Percentiles rank a stretch among this genome's conserved stretches.
These are phyloP conservation scores for Nomia melanderi DNA, from an alignment of 1,140 invertebrate species.

Conservation along the genomic window DNA sequence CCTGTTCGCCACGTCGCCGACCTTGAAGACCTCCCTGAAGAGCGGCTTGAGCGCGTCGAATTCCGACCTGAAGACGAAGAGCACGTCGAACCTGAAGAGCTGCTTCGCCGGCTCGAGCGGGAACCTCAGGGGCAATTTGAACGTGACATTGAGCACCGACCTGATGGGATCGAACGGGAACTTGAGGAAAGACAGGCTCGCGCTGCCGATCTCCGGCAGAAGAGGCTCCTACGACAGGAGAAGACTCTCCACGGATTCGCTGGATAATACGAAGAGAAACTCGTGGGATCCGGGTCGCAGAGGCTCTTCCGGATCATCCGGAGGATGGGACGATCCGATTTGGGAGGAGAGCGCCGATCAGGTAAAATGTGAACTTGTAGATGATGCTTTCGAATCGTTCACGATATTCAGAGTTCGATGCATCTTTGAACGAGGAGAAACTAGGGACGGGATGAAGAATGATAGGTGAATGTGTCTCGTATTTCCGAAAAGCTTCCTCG, in stretches of 20 bases:
- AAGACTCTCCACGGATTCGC: slow-evolving; percentile 86
- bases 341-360: slow-evolving; percentile 78
- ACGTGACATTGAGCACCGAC: slow-evolving; percentile 77
- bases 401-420: too few relatives aligned
- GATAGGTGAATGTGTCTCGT: too few relatives aligned
- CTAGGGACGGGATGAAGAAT: too few relatives aligned
- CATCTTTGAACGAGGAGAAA: too few relatives aligned
- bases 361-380: slow-evolving; percentile 48
- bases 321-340: slow-evolving; percentile 82
- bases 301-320: slow-evolving; percentile 82
- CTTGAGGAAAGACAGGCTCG: slow-evolving; percentile 67
- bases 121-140: slow-evolving; percentile 72
- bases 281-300: slow-evolving; percentile 86
- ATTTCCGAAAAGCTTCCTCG: too few relatives aligned
- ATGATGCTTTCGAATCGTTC: background rate
- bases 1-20: slow-evolving; percentile 59
- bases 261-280: slow-evolving; percentile 85
- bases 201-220: slow-evolving; percentile 64
- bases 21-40: slow-evolving; percentile 59
- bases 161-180: slow-evolving; percentile 74
- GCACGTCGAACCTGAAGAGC: slow-evolving; percentile 72
- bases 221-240: slow-evolving; percentile 82
- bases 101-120: slow-evolving; percentile 74
- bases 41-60: slow-evolving; percentile 39
- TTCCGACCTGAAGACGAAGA: slow-evolving; percentile 57